Base-by-base conservation (phyloP, 2,797 vertebrate species). In the Schizopygopsis malacanthus region DNA sequence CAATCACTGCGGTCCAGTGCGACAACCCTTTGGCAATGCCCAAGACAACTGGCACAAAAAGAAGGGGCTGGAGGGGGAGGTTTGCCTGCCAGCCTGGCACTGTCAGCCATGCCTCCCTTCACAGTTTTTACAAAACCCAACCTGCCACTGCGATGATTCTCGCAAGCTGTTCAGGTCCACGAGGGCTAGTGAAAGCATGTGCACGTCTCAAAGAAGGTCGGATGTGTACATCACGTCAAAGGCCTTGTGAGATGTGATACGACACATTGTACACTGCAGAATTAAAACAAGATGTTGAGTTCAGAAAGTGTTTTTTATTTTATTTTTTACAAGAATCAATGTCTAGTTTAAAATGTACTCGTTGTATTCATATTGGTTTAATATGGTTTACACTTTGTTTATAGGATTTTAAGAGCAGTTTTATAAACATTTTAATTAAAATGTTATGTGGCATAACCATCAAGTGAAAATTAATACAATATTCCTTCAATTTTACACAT, bases 21-120 rank as follows among this genome's bases (percentile, higher is more conserved):
- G 56, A 83, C 56, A 71, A 82, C 69, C 84, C 83, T 84, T 54
- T 88, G 81, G 89, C 85, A 84, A 84, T 72, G 77, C 79, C 76
- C 84, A 78, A 65, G 85, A 87, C 59, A 86, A 65, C 52, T 41
- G 70, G 69, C 37, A 63, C 22, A 47, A 83, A 82, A 4, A 52
- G 56, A 85, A 78, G 41, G 85, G 70, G 43, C 67, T 87, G 33
- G 77, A n/a, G 1, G 4, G 39, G 85, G 77, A 85, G 84, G 52
- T 78, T 77, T 82, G 59, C 56, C 86, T 52, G 79, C 63, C 75
- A 88, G 56, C 63, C 15, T 84, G 33, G 84, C 71, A 79, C 79
- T 78, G 65, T 41, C 72, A 83, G 47, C 59, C 78, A 39, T 86
- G 65, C 67, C 65, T 82, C 73, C 82, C 69, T 89, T 86, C 77